Evolutionary conservation across 2,888 invertebrate genomes (phyloP), one percentile per base, ranked within the genome.

Genomic region (Griposia aprilina): DNA sequence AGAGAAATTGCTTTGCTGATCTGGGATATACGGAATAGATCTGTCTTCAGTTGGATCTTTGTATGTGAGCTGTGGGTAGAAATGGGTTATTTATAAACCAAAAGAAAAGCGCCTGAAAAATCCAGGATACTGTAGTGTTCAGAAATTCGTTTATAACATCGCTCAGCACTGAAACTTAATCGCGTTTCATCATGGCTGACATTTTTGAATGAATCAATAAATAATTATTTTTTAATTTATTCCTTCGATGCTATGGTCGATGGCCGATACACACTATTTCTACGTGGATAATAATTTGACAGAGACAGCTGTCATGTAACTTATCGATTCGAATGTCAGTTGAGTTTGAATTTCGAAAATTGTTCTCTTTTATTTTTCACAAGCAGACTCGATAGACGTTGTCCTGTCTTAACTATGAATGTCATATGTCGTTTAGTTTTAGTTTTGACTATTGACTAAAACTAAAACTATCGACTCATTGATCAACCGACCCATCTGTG

Each of bases 1-100:
- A 71, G 67, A 60, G 55, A 20, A 79, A 65, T 79, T 36, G 55
- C 55, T 10, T 71, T 26, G 66, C 71, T 79, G 82, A 82, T 79
- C 23, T 69, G 5, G 48, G n/a, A 26, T 48, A n/a, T n/a, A 52
- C 59, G 69, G 36, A 36, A 67, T 59, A 41, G 41, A 41, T 41
- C 30, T 52, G 62, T 55, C 67, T 62, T 50, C 30, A 60, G n/a
- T 48, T 1, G 1, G 36, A 52, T 41, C 20, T 45, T 15, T 48
- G 20, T 55, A 23, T 63, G 48, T 26, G n/a, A 36, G 4, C 20
- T 52, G 57, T 63, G 50, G n/a, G 15, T 57, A 26, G 3, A 11
- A 80, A 69, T 66, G 3, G 15, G 17, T 60, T 36, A 60, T 45
- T 48, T 59, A 41, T 23, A 26, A 20, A 48, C 4, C 4, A 26